phyloP scores from a whole-genome alignment of 2,113 vertebrate species.

The Neopipo cinnamomea region DNA sequence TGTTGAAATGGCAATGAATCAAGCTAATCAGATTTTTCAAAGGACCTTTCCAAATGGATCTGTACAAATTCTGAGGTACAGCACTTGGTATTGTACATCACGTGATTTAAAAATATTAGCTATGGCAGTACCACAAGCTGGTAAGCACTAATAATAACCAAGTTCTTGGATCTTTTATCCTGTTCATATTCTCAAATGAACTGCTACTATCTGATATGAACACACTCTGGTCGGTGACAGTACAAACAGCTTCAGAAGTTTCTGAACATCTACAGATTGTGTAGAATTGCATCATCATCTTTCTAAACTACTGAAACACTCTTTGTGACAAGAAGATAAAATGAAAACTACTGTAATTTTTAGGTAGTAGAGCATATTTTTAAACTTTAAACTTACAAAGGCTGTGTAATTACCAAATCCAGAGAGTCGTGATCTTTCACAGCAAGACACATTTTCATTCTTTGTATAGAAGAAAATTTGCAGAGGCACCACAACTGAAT shows the following conservation, averaged over 20 bases:
- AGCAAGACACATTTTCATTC: conserved; percentile 14
- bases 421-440: conserved; percentile 32
- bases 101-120: conserved; percentile 2
- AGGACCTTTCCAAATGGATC: conserved; percentile 23
- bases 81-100: background rate
- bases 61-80: conserved; percentile 21
- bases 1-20: conserved; percentile 29
- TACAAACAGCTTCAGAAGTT: background rate
- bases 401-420: conserved; percentile 8
- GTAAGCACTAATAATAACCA: background rate
- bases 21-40: conserved; percentile 25
- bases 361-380: conserved; percentile 23
- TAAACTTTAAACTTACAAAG: conserved; percentile 32
- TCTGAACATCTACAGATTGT: conserved; percentile 15
- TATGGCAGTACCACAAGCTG: background rate
- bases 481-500: conserved; percentile 39
- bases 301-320: background rate
- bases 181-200: background rate
- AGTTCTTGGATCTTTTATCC: background rate
- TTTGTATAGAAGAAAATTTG: conserved; percentile 30
- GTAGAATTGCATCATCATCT: background rate
- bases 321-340: conserved; percentile 1
- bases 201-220: background rate
- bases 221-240: background rate
- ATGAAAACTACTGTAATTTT: conserved; percentile 4